Evolutionary conservation across 2,113 vertebrate species (phyloP).

Genomic region (Tricholaema leucomelas): DNA sequence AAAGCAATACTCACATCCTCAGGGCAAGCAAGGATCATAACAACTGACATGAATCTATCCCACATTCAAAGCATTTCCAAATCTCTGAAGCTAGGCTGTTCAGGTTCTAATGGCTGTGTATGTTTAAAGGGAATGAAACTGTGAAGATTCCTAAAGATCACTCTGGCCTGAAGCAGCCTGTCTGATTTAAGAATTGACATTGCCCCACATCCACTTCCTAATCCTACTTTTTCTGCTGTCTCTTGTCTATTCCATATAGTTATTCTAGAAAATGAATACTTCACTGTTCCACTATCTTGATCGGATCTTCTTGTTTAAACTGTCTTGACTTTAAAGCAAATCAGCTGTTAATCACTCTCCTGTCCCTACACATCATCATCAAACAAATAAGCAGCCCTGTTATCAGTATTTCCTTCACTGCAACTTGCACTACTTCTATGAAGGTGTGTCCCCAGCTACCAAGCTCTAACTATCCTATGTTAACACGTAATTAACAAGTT

Average conservation of each 20-base stretch:
- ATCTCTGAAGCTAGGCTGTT: background rate
- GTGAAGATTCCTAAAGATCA: background rate
- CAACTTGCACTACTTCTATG: background rate
- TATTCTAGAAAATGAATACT: background rate
- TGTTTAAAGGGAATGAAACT: background rate
- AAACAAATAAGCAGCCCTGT: background rate
- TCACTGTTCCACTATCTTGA: background rate
- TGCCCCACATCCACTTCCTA: background rate
- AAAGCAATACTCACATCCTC: background rate
- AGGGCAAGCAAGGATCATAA: background rate
- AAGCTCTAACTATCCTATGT: background rate
- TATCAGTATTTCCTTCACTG: background rate
- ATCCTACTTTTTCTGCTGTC: background rate
- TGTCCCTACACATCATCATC: background rate
- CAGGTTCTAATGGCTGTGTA: background rate
- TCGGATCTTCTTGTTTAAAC: background rate
- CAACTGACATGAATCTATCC: background rate
- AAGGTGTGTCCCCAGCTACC: background rate
- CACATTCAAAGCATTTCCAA: background rate
- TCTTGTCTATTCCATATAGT: background rate
- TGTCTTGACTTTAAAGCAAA: background rate
- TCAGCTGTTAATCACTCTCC: background rate
- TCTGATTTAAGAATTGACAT: background rate
- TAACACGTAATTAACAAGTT: constrained; percentile 5
- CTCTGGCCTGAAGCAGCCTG: background rate